phyloP scores from a whole-genome alignment of 2,888 invertebrate species.

The Hypercompe scribonia region DNA sequence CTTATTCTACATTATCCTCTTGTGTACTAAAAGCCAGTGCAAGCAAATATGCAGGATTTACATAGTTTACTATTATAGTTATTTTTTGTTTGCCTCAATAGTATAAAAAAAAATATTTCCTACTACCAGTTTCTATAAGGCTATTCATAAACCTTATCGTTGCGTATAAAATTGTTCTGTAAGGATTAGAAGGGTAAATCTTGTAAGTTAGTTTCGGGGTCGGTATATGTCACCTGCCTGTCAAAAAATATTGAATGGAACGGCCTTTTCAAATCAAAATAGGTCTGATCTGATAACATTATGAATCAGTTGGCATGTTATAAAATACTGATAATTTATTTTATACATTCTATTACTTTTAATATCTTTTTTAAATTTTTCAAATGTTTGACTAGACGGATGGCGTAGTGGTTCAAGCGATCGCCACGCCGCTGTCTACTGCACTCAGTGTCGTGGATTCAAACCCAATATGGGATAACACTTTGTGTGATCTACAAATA shows the following conservation, averaged over 20 bases:
- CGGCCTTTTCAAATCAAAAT: neutral
- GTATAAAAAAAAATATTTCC: neutral
- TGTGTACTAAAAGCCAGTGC: too few species aligned
- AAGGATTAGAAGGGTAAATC: constrained; percentile 18
- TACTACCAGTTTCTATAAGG: neutral
- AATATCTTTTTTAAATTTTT: neutral
- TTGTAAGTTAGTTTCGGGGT: constrained; percentile 17
- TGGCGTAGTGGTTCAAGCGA: too few species aligned
- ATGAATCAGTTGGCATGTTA: neutral
- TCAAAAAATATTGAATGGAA: constrained; percentile 11
- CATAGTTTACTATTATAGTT: neutral
- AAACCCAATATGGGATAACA: too few species aligned
- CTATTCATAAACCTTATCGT: neutral
- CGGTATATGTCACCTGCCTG: constrained; percentile 19
- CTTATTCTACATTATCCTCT: neutral
- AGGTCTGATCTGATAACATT: neutral
- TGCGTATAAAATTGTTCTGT: constrained; percentile 4
- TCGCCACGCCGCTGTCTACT: too few species aligned
- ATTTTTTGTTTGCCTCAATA: neutral
- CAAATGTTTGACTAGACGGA: too few species aligned
- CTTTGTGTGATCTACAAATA: too few species aligned
- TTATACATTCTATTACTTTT: neutral
- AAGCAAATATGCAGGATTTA: neutral
- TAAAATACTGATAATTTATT: neutral
- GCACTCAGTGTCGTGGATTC: too few species aligned